Evolutionary conservation across 2,888 invertebrate genomes (phyloP), one percentile per base, ranked within the genome.

Genomic region (Rotaria sp.): DNA sequence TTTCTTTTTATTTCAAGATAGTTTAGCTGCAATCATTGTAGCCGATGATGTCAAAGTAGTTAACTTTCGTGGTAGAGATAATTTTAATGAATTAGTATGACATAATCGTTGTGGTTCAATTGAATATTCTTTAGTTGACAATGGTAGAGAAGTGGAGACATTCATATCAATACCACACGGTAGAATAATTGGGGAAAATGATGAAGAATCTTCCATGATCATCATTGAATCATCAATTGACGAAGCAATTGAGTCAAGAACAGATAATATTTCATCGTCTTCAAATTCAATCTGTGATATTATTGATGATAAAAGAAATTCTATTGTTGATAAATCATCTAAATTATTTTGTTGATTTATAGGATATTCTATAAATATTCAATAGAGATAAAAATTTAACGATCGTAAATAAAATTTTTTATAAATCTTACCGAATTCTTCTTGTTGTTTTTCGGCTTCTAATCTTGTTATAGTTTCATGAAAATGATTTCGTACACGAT

Each of bases 401-500:
- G 8, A 24, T 52, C 18, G 18, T n/a, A 13, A 50, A 50, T 50
- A 50, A 50, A 50, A 50, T 7, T 24, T 7, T 10, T 2, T 59
- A 26, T 26, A 1, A 26, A 55, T 55, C n/a, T 59, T 38, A 67
- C 67, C 21, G 21, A 35, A 7, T 35, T 67, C 21, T 35, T 67
- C 67, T 67, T 67, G 67, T n/a, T n/a, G 45, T 45, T 80, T 45
- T 35, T 80, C 80, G 41, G 45, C 41, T 80, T 80, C 45, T n/a
- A 80, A 45, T 45, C 80, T 26, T n/a, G 45, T 80, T 7, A 80
- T 80, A 3, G 80, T 80, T 11, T 80, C 80, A n/a, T 45, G 45
- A n/a, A n/a, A 86, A 67, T 86, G 86, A 59, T 86, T 67, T 48
- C 48, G 21, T 21, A 86, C 75, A 48, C 30, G 45, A 57, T 75